Percentiles rank a stretch among this genome's conserved stretches.
Conservation (phyloP, 2,888 invertebrate species). For the Lasioglossum lativentre region DNA sequence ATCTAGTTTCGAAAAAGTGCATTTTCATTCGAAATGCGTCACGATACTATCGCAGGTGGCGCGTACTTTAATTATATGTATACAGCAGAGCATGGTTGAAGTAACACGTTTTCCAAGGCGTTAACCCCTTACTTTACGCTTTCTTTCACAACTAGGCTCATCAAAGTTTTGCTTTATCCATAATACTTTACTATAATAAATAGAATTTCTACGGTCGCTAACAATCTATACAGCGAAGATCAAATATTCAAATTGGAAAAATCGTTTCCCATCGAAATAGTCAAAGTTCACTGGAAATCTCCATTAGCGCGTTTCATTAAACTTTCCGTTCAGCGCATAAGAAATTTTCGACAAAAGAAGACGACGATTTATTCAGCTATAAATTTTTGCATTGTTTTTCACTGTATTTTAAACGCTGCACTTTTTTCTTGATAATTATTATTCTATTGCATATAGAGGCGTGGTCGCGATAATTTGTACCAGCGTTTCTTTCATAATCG, state of each 20-base stretch:
- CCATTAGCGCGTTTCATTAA: not conserved
- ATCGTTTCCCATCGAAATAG: not conserved
- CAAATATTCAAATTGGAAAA: not conserved
- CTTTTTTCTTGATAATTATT: too few species aligned
- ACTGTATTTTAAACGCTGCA: too few species aligned
- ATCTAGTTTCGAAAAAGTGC: not conserved
- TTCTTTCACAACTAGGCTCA: constrained; percentile 2
- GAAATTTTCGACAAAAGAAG: too few species aligned
- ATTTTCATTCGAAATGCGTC: not conserved
- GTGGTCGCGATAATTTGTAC: too few species aligned
- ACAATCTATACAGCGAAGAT: not conserved
- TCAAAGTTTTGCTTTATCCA: not conserved
- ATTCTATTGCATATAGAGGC: too few species aligned
- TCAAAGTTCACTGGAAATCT: not conserved
- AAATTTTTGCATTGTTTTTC: too few species aligned
- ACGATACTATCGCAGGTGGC: not conserved
- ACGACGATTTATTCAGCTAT: too few species aligned
- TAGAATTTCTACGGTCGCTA: not conserved
- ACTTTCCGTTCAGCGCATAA: too few species aligned
- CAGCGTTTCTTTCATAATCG: too few species aligned
- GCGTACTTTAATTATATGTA: too few species aligned
- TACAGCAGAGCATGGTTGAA: not conserved
- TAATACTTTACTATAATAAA: not conserved
- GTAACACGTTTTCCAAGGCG: constrained; percentile 1
- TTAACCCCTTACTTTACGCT: not conserved